phyloP scores from a whole-genome alignment of 2,888 invertebrate genomes.

The Lagria hirta region DNA sequence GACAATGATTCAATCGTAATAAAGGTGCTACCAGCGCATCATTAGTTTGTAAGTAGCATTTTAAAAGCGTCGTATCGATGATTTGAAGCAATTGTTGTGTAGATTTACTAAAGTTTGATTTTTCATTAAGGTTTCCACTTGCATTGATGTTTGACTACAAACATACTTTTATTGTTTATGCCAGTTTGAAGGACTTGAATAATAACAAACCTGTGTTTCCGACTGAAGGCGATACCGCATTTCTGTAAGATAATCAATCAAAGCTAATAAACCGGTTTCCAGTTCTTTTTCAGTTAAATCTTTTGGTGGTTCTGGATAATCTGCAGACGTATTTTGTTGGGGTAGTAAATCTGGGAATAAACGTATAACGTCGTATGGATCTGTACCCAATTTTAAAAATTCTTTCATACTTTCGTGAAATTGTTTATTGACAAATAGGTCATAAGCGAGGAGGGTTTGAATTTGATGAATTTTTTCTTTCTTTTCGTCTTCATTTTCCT shows the following conservation, averaged over 20 bases:
- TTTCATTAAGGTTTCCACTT: conserved; percentile 51
- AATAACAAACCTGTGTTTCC: conserved; percentile 45
- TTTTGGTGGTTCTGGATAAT: conserved; percentile 51
- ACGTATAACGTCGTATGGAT: conserved; percentile 93
- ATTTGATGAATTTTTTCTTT: conserved; percentile 81
- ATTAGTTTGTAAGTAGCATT: conserved; percentile 97
- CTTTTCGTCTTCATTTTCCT: conserved; percentile 79
- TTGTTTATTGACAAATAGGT: conserved; percentile 85
- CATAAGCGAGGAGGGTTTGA: conserved; percentile 85
- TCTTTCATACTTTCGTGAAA: conserved; percentile 90
- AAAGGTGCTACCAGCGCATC: conserved; percentile 92
- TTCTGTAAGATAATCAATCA: conserved; percentile 87
- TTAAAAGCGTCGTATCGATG: conserved; percentile 94
- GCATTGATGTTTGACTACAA: conserved; percentile 44
- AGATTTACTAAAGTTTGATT: conserved; percentile 54
- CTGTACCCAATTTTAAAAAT: conserved; percentile 85
- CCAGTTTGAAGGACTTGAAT: conserved; percentile 1
- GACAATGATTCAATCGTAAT: conserved; percentile 87
- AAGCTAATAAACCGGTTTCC: conserved; percentile 83
- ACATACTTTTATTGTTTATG: too few species aligned
- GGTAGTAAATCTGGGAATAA: conserved; percentile 83
- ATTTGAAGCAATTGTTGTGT: conserved; percentile 78
- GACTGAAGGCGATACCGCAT: conserved; percentile 62
- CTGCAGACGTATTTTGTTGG: conserved; percentile 51
- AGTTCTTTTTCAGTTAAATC: conserved; percentile 79